phyloP scores from a whole-genome alignment of 2,888 invertebrate genomes.

The Cremastinae sp. region DNA sequence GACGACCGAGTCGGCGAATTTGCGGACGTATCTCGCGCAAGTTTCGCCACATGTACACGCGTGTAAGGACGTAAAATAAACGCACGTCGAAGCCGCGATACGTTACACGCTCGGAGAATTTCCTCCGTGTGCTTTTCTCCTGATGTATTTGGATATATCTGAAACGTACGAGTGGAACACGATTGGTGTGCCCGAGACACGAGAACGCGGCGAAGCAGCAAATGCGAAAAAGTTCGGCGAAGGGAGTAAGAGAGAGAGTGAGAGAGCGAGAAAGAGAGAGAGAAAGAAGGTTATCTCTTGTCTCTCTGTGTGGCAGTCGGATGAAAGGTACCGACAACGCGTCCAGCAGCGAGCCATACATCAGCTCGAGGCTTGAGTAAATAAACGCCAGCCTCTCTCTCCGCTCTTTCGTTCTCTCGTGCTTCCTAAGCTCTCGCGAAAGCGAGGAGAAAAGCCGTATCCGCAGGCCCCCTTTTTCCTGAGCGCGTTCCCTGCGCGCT shows the following conservation, averaged over 20 bases:
- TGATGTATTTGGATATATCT: too few relatives aligned
- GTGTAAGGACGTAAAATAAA: neutral
- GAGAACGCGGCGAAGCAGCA: conserved; percentile 8
- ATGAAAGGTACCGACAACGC: conserved; percentile 75
- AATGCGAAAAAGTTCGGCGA: conserved; percentile 43
- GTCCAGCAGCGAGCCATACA: conserved; percentile 75
- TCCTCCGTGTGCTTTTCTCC: too few relatives aligned
- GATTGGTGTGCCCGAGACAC: neutral
- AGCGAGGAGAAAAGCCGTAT: conserved; percentile 12
- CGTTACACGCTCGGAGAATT: neutral
- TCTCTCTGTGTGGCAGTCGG: conserved; percentile 68
- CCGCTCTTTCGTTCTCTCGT: conserved; percentile 41
- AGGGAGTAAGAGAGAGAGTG: neutral
- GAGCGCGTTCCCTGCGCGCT: conserved; percentile 25
- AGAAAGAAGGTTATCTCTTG: conserved; percentile 71
- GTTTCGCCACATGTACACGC: conserved; percentile 13
- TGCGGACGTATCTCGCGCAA: conserved; percentile 37
- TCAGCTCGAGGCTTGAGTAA: conserved; percentile 76
- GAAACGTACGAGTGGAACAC: too few relatives aligned
- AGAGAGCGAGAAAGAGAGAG: neutral
- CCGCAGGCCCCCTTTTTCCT: conserved; percentile 31
- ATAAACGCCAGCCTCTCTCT: conserved; percentile 71
- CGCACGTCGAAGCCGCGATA: neutral
- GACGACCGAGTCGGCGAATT: conserved; percentile 16
- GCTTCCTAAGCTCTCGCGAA: conserved; percentile 49